Evolutionary conservation across 1,140 invertebrate genomes (phyloP).

Genomic region (Patella vulgata): DNA sequence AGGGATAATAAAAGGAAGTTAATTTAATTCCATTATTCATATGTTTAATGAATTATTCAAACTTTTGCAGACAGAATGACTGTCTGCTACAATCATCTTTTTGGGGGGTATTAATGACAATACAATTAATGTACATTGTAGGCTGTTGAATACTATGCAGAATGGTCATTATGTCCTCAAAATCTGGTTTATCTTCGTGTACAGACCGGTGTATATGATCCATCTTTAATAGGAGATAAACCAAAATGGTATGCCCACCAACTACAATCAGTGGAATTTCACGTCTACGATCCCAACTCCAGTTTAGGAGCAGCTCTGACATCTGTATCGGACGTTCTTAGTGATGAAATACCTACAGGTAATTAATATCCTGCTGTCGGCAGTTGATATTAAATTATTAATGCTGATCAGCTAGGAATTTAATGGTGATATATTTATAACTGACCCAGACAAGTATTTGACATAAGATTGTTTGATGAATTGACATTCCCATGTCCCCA

Average conservation of each 20-base stretch:
- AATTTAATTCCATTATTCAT: too few relatives aligned
- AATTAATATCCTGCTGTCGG: constrained; percentile 20
- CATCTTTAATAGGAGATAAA: constrained; percentile 95
- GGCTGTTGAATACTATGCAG: constrained; percentile 98
- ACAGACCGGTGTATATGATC: constrained; percentile 94
- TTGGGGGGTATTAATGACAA: too few relatives aligned
- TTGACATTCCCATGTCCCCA: too few relatives aligned
- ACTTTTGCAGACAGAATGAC: too few relatives aligned
- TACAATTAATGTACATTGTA: constrained; percentile 58
- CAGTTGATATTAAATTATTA: background rate
- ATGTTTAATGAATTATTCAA: too few relatives aligned
- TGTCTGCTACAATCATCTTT: too few relatives aligned
- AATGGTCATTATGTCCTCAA: constrained; percentile 95
- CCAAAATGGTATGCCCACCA: constrained; percentile 89
- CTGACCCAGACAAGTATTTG: too few relatives aligned
- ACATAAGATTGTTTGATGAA: too few relatives aligned
- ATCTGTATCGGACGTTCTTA: constrained; percentile 43
- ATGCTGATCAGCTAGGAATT: background rate
- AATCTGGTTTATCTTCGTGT: constrained; percentile 97
- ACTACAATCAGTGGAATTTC: constrained; percentile 89
- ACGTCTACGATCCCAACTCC: constrained; percentile 85
- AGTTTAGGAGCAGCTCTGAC: constrained; percentile 63
- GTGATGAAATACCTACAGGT: constrained; percentile 83
- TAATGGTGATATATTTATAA: too few relatives aligned
- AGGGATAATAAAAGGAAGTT: too few relatives aligned